Evolutionary conservation across 1,140 invertebrate species (phyloP).

Genomic region (Drosophila ohnishii): DNA sequence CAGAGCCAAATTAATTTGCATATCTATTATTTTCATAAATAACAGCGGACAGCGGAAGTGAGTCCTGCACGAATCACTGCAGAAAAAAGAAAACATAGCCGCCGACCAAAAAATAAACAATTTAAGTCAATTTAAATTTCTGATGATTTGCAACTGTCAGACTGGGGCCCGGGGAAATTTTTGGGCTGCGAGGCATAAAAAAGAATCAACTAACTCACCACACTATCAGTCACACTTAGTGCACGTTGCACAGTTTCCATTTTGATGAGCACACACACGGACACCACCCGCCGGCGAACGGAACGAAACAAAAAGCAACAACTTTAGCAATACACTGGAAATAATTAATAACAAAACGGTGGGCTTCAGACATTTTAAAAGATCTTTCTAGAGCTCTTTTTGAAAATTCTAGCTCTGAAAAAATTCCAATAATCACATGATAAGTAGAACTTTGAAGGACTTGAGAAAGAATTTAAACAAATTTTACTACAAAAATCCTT

Average conservation of each 20-base stretch:
- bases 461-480: neutral
- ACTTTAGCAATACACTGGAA: neutral
- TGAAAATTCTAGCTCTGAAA: no score
- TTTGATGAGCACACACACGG: constrained; percentile 74
- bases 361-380: neutral
- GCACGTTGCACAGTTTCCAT: constrained; percentile 79
- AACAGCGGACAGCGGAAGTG: constrained; percentile 40
- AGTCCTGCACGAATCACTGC: constrained; percentile 63
- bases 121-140: constrained; percentile 82
- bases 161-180: constrained; percentile 35
- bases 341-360: neutral
- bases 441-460: no score
- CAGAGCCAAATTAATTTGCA: constrained; percentile 72
- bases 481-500: no score
- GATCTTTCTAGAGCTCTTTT: rapidly evolving
- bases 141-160: constrained; percentile 80
- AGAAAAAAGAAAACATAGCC: constrained; percentile 30
- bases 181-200: constrained; percentile 54
- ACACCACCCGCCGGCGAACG: constrained; percentile 32
- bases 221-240: constrained; percentile 81
- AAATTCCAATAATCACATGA: no score
- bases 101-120: constrained; percentile 68
- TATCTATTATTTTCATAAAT: constrained; percentile 81
- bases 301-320: constrained; percentile 40
- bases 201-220: constrained; percentile 80